These are phyloP conservation scores for Dichetophora obliterata DNA, from an alignment of 2,888 invertebrate genomes.

Conservation along the genomic window DNA sequence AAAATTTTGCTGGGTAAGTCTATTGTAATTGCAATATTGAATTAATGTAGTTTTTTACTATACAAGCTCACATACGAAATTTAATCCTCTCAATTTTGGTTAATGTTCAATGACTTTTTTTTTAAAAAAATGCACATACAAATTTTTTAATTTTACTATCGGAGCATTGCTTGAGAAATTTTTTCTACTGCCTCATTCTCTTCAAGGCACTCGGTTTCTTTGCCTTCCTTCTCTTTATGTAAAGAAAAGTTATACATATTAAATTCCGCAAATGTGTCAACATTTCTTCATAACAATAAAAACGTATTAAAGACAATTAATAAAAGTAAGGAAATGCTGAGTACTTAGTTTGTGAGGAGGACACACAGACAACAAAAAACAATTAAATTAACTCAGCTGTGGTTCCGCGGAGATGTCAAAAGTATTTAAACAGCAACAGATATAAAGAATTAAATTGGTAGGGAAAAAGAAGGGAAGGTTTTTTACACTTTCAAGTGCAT, in stretches of 20 bases:
- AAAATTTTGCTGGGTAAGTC: no score
- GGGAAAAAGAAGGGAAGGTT: neutral
- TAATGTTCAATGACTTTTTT: no score
- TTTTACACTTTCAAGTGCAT: slow-evolving; percentile 34
- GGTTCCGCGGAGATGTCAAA: slow-evolving; percentile 65
- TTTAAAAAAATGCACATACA: no score
- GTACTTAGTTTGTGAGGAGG: neutral
- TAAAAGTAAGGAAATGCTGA: neutral
- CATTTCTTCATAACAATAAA: neutral
- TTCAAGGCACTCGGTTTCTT: no score
- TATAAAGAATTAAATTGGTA: neutral
- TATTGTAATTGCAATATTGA: no score
- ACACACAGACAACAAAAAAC: slow-evolving; percentile 62
- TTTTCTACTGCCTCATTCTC: no score
- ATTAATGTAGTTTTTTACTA: no score
- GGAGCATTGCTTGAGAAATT: no score
- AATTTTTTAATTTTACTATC: no score
- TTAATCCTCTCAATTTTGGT: neutral
- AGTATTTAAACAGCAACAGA: slow-evolving; percentile 13
- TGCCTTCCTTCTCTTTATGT: neutral
- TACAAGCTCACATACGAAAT: no score
- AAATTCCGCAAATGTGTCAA: slow-evolving; percentile 1
- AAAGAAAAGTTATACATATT: neutral
- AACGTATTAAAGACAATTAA: neutral
- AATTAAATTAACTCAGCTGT: slow-evolving; percentile 68